Conservation (phyloP, 2,113 vertebrate species). For the Bothrops jararaca region DNA sequence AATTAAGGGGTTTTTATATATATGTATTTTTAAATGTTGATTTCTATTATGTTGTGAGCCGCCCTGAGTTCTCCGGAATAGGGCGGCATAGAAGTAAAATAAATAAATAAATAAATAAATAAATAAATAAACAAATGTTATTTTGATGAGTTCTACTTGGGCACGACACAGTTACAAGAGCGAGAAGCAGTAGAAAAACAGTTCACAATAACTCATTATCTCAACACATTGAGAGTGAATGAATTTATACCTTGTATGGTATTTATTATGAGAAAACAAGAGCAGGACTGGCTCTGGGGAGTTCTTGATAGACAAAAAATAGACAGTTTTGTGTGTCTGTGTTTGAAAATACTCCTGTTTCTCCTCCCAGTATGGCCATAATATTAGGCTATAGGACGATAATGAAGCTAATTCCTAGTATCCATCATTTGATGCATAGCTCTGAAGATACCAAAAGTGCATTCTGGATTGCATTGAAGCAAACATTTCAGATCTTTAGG, state of each 20-base stretch:
- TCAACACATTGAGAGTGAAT: background rate
- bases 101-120: too few species aligned
- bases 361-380: background rate
- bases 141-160: background rate
- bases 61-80: too few species aligned
- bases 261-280: background rate
- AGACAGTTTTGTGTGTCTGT: too few species aligned
- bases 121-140: too few species aligned
- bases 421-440: background rate
- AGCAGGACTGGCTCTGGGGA: background rate
- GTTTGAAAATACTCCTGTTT: background rate
- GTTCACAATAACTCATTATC: constrained; percentile 3
- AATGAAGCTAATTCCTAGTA: background rate
- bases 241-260: background rate
- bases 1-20: too few species aligned
- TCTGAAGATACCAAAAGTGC: background rate
- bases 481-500: background rate
- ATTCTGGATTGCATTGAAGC: background rate
- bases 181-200: background rate
- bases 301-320: background rate
- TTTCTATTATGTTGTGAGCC: too few species aligned
- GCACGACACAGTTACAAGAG: rapidly evolving
- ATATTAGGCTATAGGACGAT: background rate
- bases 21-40: too few species aligned
- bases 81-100: too few species aligned